Conservation (phyloP, 2,797 vertebrate species). For the Gambusia yucatana region DNA sequence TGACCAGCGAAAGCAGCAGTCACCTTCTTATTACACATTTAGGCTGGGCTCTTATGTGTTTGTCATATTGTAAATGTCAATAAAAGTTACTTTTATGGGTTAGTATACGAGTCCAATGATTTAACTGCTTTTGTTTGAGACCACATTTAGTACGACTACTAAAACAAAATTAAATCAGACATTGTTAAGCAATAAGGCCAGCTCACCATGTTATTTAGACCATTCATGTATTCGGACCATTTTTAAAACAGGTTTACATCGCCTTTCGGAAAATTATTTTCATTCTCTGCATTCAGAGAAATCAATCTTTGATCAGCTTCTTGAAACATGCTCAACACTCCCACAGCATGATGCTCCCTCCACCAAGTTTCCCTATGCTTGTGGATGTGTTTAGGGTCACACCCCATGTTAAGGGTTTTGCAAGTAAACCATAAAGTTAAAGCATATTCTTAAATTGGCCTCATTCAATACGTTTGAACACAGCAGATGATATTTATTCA, state of each 20-base stretch:
- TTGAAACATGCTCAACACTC: no score
- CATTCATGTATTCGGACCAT: no score
- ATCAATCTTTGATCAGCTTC: neutral
- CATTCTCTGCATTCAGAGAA: neutral
- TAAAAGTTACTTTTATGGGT: neutral
- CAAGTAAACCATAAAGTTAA: no score
- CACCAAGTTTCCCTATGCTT: neutral
- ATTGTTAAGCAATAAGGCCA: neutral
- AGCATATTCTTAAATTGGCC: no score
- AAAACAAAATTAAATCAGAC: neutral
- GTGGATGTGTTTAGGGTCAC: no score
- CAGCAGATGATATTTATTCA: no score
- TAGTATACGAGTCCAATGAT: neutral
- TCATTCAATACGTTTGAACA: no score
- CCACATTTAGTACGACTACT: neutral
- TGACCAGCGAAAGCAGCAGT: neutral
- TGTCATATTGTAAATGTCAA: neutral
- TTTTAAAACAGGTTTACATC: neutral
- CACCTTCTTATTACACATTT: neutral
- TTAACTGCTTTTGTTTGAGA: slow-evolving; percentile 4
- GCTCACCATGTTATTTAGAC: neutral
- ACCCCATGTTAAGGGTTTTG: no score
- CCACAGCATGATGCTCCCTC: neutral
- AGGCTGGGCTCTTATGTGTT: neutral
- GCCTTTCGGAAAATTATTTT: neutral